phyloP scores from a whole-genome alignment of 2,113 vertebrate genomes.

The Labeo rohita region DNA sequence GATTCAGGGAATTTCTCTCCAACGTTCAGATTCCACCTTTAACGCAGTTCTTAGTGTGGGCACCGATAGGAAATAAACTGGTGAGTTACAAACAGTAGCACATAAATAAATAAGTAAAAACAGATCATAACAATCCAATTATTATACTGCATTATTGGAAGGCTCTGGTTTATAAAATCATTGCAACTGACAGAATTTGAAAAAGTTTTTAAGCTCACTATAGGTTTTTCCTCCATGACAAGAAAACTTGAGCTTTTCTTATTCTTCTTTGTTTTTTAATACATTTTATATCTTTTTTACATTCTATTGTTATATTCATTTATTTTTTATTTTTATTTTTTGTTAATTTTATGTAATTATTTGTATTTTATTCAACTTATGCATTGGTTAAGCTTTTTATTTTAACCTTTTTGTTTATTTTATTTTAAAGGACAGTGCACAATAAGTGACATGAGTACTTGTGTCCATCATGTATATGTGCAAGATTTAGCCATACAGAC shows the following conservation, averaged over 20 bases:
- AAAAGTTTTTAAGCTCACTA: too few species aligned
- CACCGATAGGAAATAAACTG: conserved; percentile 85
- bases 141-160: background rate
- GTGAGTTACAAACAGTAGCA: conserved; percentile 74
- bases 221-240: background rate
- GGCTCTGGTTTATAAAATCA: background rate
- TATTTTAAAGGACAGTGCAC: too few species aligned
- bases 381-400: too few species aligned
- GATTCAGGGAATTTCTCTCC: conserved; percentile 82
- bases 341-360: too few species aligned
- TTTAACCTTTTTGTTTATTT: too few species aligned
- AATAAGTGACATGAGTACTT: too few species aligned
- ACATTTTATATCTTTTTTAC: background rate
- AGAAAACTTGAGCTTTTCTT: background rate
- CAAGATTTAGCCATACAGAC: background rate
- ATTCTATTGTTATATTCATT: background rate
- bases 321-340: too few species aligned
- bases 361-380: too few species aligned
- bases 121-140: background rate
- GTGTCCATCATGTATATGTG: background rate
- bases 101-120: background rate
- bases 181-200: background rate
- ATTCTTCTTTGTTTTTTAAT: background rate
- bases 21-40: conserved; percentile 79
- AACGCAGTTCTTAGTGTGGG: conserved; percentile 88